These are phyloP conservation scores for Coracopsis vasa DNA, from an alignment of 2,113 vertebrate species.

Conservation along the genomic window DNA sequence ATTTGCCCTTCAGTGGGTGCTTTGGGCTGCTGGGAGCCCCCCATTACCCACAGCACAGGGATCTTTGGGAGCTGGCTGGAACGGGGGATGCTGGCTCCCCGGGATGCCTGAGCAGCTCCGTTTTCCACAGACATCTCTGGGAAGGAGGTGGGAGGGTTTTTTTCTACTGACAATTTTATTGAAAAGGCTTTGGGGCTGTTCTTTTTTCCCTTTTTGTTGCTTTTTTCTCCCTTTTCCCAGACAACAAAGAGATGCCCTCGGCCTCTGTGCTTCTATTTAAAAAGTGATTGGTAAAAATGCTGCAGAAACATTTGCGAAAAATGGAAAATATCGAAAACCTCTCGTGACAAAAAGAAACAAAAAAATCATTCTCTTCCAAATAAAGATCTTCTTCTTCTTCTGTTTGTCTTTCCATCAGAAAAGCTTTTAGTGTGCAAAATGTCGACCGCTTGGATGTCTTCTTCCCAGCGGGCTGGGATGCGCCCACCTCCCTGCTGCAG, in stretches of 20 bases:
- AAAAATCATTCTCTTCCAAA: constrained; percentile 22
- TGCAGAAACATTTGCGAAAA: constrained; percentile 41
- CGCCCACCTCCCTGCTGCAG: not conserved
- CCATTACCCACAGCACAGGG: not conserved
- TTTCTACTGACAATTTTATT: constrained; percentile 43
- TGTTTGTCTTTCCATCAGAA: not conserved
- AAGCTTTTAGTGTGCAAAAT: constrained; percentile 62
- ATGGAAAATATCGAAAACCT: constrained; percentile 57
- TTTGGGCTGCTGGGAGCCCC: not conserved
- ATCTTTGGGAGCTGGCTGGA: not conserved
- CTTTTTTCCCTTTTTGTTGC: not conserved
- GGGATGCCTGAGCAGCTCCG: not conserved
- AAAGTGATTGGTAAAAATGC: constrained; percentile 55
- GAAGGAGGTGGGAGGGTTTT: not conserved
- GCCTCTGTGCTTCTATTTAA: constrained; percentile 20
- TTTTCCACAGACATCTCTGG: constrained; percentile 18
- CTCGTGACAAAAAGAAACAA: not conserved
- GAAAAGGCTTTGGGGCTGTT: constrained; percentile 16
- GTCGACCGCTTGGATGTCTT: not conserved
- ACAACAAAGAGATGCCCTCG: constrained; percentile 15
- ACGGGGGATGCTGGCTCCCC: not conserved
- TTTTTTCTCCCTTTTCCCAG: not conserved
- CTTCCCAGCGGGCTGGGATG: not conserved
- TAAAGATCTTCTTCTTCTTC: constrained; percentile 26
- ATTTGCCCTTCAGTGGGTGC: not conserved